A percentile compares a stretch with the other conserved stretches of the same genome.
Conservation (phyloP, 1,140 invertebrate genomes). For the Drosophila chauvacae region DNA sequence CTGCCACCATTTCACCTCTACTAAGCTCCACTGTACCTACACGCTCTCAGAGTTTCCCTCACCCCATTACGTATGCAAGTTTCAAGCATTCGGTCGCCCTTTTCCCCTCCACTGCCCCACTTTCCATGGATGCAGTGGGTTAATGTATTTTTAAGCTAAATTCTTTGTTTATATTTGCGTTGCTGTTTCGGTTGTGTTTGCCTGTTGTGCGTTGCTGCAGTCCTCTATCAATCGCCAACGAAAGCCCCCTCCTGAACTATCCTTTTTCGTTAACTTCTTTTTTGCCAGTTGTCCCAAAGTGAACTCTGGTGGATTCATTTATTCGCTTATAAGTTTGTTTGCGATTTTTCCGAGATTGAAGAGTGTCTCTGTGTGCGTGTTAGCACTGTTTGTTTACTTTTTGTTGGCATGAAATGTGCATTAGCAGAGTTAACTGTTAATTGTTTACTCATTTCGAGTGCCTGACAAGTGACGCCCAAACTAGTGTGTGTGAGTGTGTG, state of each 20-base stretch:
- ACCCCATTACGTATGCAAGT: constrained; percentile 68
- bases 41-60: constrained; percentile 10
- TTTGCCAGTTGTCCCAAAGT: constrained; percentile 38
- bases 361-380: constrained; percentile 17
- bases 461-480: constrained; percentile 14
- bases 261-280: constrained; percentile 6
- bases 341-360: constrained; percentile 59
- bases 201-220: constrained; percentile 50
- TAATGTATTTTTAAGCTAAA: constrained; percentile 84
- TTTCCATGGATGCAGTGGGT: constrained; percentile 53
- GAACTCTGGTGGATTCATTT: constrained; percentile 71
- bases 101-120: constrained; percentile 2
- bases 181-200: constrained; percentile 69
- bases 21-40: constrained; percentile 25
- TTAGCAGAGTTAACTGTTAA: constrained; percentile 73
- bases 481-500: constrained; percentile 1
- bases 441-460: constrained; percentile 65
- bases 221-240: constrained; percentile 29
- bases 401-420: constrained; percentile 77
- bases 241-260: constrained; percentile 5
- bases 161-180: constrained; percentile 80
- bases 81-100: constrained; percentile 44
- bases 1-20: background rate
- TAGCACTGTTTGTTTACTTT: constrained; percentile 53
- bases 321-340: constrained; percentile 67